phyloP scores from a whole-genome alignment of 1,140 invertebrate genomes.

The Aleiodes sp. region DNA sequence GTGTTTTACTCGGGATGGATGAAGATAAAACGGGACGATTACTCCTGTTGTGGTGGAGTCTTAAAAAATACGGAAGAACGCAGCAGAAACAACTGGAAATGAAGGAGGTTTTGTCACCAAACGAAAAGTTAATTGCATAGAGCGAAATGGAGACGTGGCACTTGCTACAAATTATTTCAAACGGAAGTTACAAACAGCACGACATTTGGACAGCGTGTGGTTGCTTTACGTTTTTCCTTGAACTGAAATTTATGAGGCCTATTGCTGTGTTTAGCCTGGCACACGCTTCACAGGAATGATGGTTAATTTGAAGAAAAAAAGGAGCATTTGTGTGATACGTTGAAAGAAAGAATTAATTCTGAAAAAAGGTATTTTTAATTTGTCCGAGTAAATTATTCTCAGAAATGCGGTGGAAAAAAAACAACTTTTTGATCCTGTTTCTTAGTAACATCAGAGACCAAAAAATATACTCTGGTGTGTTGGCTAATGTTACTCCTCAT shows the following conservation, averaged over 20 bases:
- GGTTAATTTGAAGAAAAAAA: not conserved
- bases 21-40: not conserved
- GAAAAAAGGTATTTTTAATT: not conserved
- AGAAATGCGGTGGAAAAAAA: not conserved
- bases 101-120: constrained; percentile 38
- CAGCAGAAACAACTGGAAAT: not conserved
- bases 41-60: not conserved
- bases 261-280: constrained; percentile 24
- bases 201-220: constrained; percentile 51
- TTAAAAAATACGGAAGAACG: no score
- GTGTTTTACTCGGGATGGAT: not conserved
- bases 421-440: constrained; percentile 17
- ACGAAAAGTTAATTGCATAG: constrained; percentile 34
- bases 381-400: not conserved
- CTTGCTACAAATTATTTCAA: constrained; percentile 43
- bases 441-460: not conserved
- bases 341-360: not conserved
- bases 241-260: constrained; percentile 39
- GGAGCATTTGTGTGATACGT: no score
- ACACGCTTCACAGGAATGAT: not conserved
- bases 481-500: constrained; percentile 57
- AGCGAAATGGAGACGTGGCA: constrained; percentile 22
- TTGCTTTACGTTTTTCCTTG: constrained; percentile 14
- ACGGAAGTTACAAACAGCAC: constrained; percentile 33
- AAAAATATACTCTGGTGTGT: not conserved